phyloP scores from a whole-genome alignment of 2,797 vertebrate species.

The Acanthurus tractus region DNA sequence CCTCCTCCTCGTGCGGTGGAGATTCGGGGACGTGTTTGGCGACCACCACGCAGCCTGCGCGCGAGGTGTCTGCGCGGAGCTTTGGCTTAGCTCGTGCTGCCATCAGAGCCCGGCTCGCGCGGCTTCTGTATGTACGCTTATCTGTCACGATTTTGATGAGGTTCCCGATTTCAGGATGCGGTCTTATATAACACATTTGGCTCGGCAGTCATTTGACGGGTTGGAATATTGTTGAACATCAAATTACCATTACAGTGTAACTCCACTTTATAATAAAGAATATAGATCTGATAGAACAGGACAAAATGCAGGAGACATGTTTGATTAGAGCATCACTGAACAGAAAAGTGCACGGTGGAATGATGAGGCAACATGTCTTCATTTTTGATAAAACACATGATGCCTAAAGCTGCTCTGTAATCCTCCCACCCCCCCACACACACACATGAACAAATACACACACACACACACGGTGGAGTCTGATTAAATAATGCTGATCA shows the following conservation, averaged over 20 bases:
- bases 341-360: not conserved
- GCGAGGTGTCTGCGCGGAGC: slow-evolving; percentile 24
- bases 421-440: slow-evolving; percentile 27
- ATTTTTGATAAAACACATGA: slow-evolving; percentile 33
- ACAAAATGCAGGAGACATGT: too few species aligned
- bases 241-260: not conserved
- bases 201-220: not conserved
- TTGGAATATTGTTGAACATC: not conserved
- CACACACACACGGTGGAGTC: slow-evolving; percentile 4
- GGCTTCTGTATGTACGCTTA: slow-evolving; percentile 22
- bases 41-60: not conserved
- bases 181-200: slow-evolving; percentile 53
- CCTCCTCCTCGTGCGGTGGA: slow-evolving; percentile 18
- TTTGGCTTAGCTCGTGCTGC: slow-evolving; percentile 19
- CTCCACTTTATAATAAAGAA: not conserved
- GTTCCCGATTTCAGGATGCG: slow-evolving; percentile 26
- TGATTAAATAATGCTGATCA: slow-evolving; percentile 27
- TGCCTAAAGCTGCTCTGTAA: slow-evolving; percentile 44
- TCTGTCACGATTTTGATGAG: slow-evolving; percentile 57
- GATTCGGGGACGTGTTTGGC: slow-evolving; percentile 33
- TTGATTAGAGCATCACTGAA: not conserved
- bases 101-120: slow-evolving; percentile 4
- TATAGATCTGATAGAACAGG: not conserved
- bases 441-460: not conserved
- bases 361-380: slow-evolving; percentile 15